These are phyloP conservation scores for Germaria angustata DNA, from an alignment of 2,888 invertebrate species.

Conservation along the genomic window DNA sequence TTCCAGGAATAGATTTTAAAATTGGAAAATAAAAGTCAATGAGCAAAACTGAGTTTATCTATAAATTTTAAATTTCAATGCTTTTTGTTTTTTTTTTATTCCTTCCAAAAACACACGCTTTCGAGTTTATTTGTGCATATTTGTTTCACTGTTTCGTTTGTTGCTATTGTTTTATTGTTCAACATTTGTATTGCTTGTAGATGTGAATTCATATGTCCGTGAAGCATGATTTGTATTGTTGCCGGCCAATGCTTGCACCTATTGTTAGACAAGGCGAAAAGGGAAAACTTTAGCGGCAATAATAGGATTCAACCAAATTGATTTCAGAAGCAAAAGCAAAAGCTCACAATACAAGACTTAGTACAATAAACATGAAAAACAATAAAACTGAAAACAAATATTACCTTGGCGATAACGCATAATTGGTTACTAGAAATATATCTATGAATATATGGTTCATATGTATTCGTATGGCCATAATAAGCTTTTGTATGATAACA, in stretches of 20 bases:
- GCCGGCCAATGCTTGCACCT: slow-evolving; percentile 51
- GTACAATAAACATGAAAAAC: slow-evolving; percentile 29
- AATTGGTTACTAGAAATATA: background rate
- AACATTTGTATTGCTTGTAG: slow-evolving; percentile 5
- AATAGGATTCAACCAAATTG: slow-evolving; percentile 24
- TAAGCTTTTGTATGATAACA: no score
- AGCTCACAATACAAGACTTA: background rate
- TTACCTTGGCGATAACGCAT: slow-evolving; percentile 23
- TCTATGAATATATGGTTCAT: no score
- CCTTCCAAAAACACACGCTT: slow-evolving; percentile 36
- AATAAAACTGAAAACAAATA: slow-evolving; percentile 17
- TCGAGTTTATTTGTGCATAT: slow-evolving; percentile 13
- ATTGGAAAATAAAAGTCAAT: no score
- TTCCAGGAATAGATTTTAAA: background rate
- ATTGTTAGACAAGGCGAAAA: slow-evolving; percentile 30
- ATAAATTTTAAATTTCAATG: background rate
- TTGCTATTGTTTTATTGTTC: slow-evolving; percentile 3
- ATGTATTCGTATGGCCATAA: no score
- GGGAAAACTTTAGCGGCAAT: background rate
- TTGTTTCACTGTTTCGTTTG: background rate
- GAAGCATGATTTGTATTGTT: slow-evolving; percentile 47
- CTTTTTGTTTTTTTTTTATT: background rate
- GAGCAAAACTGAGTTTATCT: no score
- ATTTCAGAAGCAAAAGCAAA: background rate
- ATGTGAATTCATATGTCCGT: slow-evolving; percentile 29